A percentile compares a stretch with the other conserved stretches of the same genome.
phyloP scores from a whole-genome alignment of 2,888 invertebrate species.

The Rhaphigaster nebulosa region DNA sequence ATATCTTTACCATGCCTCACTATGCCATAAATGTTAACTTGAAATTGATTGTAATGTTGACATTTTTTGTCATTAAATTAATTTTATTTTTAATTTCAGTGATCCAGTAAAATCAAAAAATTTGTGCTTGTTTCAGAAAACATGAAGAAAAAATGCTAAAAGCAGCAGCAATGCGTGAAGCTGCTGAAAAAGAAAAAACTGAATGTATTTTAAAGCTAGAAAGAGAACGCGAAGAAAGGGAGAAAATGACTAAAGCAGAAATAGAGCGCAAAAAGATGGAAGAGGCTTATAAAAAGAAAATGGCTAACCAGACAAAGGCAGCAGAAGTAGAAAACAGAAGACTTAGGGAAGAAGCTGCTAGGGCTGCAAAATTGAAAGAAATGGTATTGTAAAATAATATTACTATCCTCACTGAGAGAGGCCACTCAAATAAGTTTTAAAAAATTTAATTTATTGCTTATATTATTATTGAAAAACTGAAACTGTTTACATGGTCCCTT shows the following conservation, averaged over 20 bases:
- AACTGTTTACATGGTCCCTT: no score
- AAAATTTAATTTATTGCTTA: no score
- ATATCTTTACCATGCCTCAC: no score
- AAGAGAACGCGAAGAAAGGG: conserved; percentile 53
- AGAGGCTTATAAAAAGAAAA: conserved; percentile 50
- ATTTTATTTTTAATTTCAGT: not conserved
- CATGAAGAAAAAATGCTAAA: conserved; percentile 55
- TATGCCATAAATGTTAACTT: no score
- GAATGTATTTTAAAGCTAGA: conserved; percentile 27
- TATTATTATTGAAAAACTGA: no score
- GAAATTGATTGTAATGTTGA: no score
- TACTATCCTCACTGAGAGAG: no score
- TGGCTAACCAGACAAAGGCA: conserved; percentile 41
- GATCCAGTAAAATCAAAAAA: no score
- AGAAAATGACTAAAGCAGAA: conserved; percentile 36
- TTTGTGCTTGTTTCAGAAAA: conserved; percentile 6
- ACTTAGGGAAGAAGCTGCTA: conserved; percentile 55
- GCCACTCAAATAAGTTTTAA: no score
- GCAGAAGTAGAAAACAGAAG: conserved; percentile 42
- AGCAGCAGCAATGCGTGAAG: conserved; percentile 47
- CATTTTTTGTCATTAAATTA: no score
- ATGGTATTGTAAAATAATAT: conserved; percentile 48
- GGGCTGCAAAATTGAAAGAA: conserved; percentile 49
- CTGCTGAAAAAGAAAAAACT: conserved; percentile 55
- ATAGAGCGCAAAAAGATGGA: conserved; percentile 47